Conservation (phyloP, 2,888 invertebrate genomes). For the Laothoe populi region DNA sequence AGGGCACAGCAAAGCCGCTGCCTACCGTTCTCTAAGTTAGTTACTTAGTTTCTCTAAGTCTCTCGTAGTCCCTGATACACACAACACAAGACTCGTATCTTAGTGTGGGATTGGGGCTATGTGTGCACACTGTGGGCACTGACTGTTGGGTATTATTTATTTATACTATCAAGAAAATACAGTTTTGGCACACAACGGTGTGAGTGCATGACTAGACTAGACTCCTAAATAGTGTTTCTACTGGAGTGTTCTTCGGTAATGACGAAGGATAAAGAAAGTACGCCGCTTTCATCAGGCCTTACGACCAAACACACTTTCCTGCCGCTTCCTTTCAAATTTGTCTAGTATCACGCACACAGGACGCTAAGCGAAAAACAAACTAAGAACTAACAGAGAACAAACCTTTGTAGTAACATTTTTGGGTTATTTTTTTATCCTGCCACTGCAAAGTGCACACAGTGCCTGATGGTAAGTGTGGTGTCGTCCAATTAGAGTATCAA, state of each 20-base stretch:
- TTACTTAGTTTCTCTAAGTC: not conserved
- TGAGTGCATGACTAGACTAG: constrained; percentile 29
- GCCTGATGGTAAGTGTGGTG: too few relatives aligned
- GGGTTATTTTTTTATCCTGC: too few relatives aligned
- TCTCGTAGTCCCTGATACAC: not conserved
- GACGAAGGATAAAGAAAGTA: constrained; percentile 37
- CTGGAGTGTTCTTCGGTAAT: constrained; percentile 41
- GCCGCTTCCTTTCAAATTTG: constrained; percentile 1
- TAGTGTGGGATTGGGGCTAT: too few relatives aligned
- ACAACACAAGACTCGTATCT: too few relatives aligned
- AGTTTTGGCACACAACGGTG: constrained; percentile 6
- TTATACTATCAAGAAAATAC: not conserved
- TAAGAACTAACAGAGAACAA: too few relatives aligned
- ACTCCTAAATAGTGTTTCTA: constrained; percentile 40
- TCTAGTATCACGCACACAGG: not conserved
- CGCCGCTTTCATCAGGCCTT: constrained; percentile 19
- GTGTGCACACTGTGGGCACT: too few relatives aligned
- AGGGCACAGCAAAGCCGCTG: too few relatives aligned
- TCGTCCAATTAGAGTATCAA: too few relatives aligned
- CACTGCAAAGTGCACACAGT: too few relatives aligned
- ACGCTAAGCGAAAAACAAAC: not conserved
- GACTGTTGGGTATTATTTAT: too few relatives aligned
- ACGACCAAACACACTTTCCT: constrained; percentile 5
- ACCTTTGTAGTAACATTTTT: too few relatives aligned
- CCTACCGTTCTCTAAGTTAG: too few relatives aligned